These are phyloP conservation scores for Graphium colonna DNA, from an alignment of 2,888 invertebrate genomes.

Conservation along the genomic window DNA sequence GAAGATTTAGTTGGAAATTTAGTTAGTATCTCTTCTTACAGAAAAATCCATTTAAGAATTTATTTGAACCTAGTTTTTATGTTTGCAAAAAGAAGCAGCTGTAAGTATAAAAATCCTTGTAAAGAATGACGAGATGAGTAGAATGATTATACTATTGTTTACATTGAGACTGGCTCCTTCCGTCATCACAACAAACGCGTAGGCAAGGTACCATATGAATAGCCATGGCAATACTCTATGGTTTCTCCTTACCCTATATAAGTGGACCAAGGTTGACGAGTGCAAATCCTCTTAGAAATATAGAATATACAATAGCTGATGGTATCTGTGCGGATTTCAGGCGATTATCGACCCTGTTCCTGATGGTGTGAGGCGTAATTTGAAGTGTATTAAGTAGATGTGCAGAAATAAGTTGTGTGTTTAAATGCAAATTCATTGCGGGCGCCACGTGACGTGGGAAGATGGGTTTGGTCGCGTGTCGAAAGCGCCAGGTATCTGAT, in stretches of 20 bases:
- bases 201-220: background rate
- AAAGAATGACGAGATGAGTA: too few relatives aligned
- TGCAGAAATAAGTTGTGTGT: constrained; percentile 32
- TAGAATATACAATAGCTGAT: constrained; percentile 18
- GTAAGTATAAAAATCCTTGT: too few relatives aligned
- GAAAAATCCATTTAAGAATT: too few relatives aligned
- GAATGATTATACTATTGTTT: too few relatives aligned
- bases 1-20: too few relatives aligned
- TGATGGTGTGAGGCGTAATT: background rate
- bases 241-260: constrained; percentile 18
- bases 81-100: too few relatives aligned
- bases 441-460: constrained; percentile 33
- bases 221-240: constrained; percentile 15
- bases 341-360: constrained; percentile 1
- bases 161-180: background rate
- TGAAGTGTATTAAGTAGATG: constrained; percentile 7
- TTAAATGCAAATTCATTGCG: constrained; percentile 38
- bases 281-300: constrained; percentile 21
- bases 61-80: too few relatives aligned
- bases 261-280: constrained; percentile 21
- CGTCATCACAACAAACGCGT: background rate
- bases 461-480: constrained; percentile 34
- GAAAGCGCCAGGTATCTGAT: constrained; percentile 47
- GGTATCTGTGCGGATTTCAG: constrained; percentile 3
- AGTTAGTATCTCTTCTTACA: too few relatives aligned